Conservation (phyloP, 2,797 vertebrate genomes). For the Lepus townsendii region DNA sequence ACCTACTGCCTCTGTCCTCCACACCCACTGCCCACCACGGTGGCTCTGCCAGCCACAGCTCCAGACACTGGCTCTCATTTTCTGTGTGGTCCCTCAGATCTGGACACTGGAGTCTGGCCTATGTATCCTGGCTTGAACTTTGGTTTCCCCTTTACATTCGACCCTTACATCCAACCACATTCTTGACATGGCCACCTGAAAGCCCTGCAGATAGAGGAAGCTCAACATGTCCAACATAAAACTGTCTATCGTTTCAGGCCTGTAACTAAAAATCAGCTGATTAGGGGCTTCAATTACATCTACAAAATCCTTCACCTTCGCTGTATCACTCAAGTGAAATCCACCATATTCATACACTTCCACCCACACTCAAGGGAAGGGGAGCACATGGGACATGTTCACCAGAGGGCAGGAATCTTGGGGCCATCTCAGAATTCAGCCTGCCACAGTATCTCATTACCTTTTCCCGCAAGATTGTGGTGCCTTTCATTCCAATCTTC, state of each 20-base stretch:
- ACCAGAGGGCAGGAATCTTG: not conserved
- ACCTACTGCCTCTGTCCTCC: not conserved
- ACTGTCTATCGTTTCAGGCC: not conserved
- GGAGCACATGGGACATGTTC: accelerated
- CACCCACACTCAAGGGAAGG: not conserved
- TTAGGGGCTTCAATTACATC: not conserved
- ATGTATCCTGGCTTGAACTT: not conserved
- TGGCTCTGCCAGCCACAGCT: not conserved
- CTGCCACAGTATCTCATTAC: not conserved
- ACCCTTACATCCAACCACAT: not conserved
- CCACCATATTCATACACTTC: not conserved
- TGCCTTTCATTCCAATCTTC: not conserved
- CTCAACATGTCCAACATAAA: not conserved
- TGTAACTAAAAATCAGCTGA: conserved; percentile 6
- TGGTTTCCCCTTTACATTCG: not conserved
- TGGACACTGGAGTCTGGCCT: not conserved
- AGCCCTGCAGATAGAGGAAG: not conserved
- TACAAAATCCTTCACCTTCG: not conserved
- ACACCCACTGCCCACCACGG: accelerated
- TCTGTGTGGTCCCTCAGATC: not conserved
- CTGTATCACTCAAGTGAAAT: not conserved
- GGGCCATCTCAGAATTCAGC: not conserved
- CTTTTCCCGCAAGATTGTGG: not conserved
- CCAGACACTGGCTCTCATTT: not conserved
- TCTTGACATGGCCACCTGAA: not conserved